Evolutionary conservation across 1,140 invertebrate genomes (phyloP).

Genomic region (Probaryconus sp.): DNA sequence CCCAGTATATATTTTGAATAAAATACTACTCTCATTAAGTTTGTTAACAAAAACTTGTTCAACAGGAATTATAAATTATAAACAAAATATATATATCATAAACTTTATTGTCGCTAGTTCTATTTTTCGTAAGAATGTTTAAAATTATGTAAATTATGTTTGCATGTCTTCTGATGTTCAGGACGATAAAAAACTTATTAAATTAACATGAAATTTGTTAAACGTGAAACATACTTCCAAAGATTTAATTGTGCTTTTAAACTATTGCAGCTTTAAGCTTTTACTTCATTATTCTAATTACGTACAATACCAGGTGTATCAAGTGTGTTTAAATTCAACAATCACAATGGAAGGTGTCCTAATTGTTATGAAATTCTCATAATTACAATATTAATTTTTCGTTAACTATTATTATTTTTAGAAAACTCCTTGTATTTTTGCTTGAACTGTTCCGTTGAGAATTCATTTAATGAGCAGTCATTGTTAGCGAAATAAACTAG

Average conservation of each 20-base stretch:
- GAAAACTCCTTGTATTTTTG: neutral
- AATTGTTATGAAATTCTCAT: slow-evolving; percentile 32
- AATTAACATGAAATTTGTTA: slow-evolving; percentile 5
- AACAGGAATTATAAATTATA: too few relatives aligned
- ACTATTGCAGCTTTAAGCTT: slow-evolving; percentile 14
- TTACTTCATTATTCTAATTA: slow-evolving; percentile 36
- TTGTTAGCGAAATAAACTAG: slow-evolving; percentile 6
- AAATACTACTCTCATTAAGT: too few relatives aligned
- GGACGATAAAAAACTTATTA: slow-evolving; percentile 8
- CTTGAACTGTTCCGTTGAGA: slow-evolving; percentile 1
- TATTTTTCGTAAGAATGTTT: too few relatives aligned
- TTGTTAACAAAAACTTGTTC: too few relatives aligned
- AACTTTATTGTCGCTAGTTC: too few relatives aligned
- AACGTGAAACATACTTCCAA: slow-evolving; percentile 19
- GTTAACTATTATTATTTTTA: slow-evolving; percentile 35
- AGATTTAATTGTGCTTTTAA: slow-evolving; percentile 22
- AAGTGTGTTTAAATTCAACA: slow-evolving; percentile 27
- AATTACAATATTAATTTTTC: slow-evolving; percentile 31
- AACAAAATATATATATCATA: too few relatives aligned
- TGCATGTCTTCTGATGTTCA: too few relatives aligned
- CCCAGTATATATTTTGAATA: too few relatives aligned
- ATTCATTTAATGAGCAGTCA: slow-evolving; percentile 9
- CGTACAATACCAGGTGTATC: slow-evolving; percentile 27
- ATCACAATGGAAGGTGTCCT: slow-evolving; percentile 34
- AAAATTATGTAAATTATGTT: too few relatives aligned